Conservation (phyloP, 2,113 vertebrate species). For the Hyperoodon ampullatus region DNA sequence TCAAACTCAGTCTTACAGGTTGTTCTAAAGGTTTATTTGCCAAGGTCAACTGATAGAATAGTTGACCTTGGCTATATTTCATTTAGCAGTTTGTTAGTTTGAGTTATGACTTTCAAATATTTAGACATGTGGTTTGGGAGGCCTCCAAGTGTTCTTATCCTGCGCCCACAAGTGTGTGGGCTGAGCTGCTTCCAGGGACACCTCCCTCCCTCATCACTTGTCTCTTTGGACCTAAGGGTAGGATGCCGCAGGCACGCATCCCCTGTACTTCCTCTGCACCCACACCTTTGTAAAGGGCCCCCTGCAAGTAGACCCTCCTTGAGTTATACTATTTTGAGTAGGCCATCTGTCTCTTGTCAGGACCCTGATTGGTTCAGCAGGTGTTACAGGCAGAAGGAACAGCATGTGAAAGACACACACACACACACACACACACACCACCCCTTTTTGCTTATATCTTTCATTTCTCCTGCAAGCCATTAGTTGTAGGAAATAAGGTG, state of each 20-base stretch:
- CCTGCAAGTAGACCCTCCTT: neutral
- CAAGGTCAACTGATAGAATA: neutral
- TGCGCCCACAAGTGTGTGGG: neutral
- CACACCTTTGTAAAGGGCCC: neutral
- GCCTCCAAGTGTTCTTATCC: neutral
- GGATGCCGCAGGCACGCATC: neutral
- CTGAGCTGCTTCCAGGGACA: neutral
- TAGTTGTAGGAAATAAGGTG: neutral
- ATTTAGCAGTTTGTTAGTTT: neutral
- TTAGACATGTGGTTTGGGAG: neutral
- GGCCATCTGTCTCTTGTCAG: conserved; percentile 45
- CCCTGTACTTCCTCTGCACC: neutral
- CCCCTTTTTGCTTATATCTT: neutral
- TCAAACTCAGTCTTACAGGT: neutral
- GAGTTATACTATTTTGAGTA: neutral
- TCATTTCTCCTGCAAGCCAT: neutral
- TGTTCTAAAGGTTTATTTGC: neutral
- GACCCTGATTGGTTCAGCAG: conserved; percentile 17
- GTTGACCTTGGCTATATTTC: neutral
- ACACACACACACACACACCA: neutral
- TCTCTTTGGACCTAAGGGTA: neutral
- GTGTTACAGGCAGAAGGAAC: conserved; percentile 29
- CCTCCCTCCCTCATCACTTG: neutral
- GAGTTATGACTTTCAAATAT: neutral
- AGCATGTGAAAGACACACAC: neutral